A percentile compares a stretch with the other conserved stretches of the same genome.
Conservation (phyloP, 1,140 invertebrate genomes). For the Formica exsecta region DNA sequence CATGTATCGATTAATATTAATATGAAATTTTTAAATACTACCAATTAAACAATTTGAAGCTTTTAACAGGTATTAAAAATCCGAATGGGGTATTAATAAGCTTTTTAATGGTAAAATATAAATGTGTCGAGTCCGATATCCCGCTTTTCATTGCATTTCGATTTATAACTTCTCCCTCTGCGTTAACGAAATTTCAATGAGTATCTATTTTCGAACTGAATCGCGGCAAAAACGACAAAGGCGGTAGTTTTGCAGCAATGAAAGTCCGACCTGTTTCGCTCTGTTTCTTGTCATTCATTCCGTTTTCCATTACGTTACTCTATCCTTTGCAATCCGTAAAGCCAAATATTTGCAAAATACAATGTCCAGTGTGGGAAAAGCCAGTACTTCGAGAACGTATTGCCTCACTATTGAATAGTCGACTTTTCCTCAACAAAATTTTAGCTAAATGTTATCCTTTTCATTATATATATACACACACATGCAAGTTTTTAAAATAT, state of each 20-base stretch:
- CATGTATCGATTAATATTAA: neutral
- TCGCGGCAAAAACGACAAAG: constrained; percentile 35
- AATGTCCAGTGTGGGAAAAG: constrained; percentile 26
- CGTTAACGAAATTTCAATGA: constrained; percentile 51
- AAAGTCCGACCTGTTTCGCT: constrained; percentile 42
- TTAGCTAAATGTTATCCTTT: neutral
- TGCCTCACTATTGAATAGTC: neutral
- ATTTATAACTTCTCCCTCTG: constrained; percentile 44
- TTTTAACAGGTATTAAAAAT: constrained; percentile 45
- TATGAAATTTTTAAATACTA: constrained; percentile 17
- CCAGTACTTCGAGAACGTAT: constrained; percentile 28
- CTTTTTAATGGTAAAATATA: constrained; percentile 33
- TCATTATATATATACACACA: too few species aligned
- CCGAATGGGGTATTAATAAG: constrained; percentile 22
- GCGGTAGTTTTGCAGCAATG: constrained; percentile 45
- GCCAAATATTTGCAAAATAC: constrained; percentile 61
- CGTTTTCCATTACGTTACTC: constrained; percentile 49
- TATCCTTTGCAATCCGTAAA: constrained; percentile 58
- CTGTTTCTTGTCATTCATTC: constrained; percentile 49
- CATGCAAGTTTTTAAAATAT: neutral
- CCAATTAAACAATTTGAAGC: constrained; percentile 37
- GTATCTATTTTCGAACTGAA: constrained; percentile 38
- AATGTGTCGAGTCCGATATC: neutral
- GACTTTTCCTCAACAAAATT: neutral
- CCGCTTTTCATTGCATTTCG: constrained; percentile 10